Conservation (phyloP, 1,140 invertebrate species). For the Gryon sp. region DNA sequence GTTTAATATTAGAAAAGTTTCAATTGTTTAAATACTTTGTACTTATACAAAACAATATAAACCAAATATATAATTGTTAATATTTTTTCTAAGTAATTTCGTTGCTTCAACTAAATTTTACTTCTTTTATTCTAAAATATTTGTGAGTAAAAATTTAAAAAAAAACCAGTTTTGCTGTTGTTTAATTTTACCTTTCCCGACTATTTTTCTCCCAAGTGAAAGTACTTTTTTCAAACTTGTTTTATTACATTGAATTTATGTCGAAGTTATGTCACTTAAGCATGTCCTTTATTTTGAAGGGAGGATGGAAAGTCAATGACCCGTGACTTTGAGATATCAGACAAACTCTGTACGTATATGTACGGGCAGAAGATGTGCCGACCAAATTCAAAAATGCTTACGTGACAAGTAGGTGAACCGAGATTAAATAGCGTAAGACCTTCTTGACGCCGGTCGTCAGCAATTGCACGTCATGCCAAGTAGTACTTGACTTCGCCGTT, state of each 20-base stretch:
- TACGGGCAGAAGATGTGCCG: not conserved
- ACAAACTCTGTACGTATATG: not conserved
- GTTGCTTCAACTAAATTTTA: too few species aligned
- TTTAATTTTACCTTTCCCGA: too few species aligned
- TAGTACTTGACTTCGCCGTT: constrained; percentile 64
- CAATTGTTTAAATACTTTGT: too few species aligned
- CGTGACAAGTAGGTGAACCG: constrained; percentile 60
- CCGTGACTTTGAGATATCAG: constrained; percentile 15
- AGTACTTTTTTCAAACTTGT: too few species aligned
- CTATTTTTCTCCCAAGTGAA: too few species aligned
- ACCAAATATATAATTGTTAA: too few species aligned
- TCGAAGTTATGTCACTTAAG: not conserved
- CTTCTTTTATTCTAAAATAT: too few species aligned
- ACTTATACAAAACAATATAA: too few species aligned
- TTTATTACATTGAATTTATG: not conserved
- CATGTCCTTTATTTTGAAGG: not conserved
- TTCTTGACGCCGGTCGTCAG: constrained; percentile 56
- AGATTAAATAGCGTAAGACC: constrained; percentile 59
- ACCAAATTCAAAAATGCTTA: constrained; percentile 41
- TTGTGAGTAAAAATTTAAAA: too few species aligned
- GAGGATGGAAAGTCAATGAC: constrained; percentile 26
- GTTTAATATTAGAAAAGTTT: too few species aligned
- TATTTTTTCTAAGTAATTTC: too few species aligned
- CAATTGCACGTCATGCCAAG: constrained; percentile 61
- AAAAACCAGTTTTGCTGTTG: too few species aligned